Base-by-base conservation (phyloP, 2,888 invertebrate genomes). In the Habroteleia sp. region DNA sequence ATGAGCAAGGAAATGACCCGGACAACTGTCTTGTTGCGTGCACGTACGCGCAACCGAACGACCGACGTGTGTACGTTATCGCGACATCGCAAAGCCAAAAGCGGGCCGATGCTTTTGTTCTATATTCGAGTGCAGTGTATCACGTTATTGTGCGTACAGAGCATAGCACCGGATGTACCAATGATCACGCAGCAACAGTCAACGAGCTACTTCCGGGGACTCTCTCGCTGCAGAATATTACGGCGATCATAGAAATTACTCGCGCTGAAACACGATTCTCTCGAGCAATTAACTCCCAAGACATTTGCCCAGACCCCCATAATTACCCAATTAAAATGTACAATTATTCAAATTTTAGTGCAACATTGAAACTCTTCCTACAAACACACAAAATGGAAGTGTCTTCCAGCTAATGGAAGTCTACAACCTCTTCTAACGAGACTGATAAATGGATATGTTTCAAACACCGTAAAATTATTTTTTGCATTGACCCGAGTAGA, bases 141-240 rank as follows among this genome's bases (percentile, higher is more conserved):
- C 81, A 79, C 82, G 82, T 84, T 83, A 85, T 83, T 82, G 81
- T 82, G 80, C 82, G 79, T 82, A 80, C 80, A 71, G 77, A 82
- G 81, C 82, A 79, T 80, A 80, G 79, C 81, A 80, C 85, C 87
- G 87, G 88, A 88, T 85, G 87, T 86, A 80, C 80, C 87, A 87
- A 88, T 88, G 85, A 87, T 83, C 82, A 78, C 81, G 81, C 80
- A 80, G 80, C 80, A 79, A 84, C 83, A 83, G 86, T 86, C 85
- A 88, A 88, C 85, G 84, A 88, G 87, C 79, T 77, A 84, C 84
- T 87, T 88, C 87, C 88, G 87, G 87, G 85, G 84, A 79, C 17
- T 56, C 54, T 41, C 46, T 60, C 44, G 31, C 11, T 63, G 83
- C 84, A 79, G 82, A 84, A 85, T 84, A 84, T 82, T 81, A 83